These are phyloP conservation scores for Perca schrenkii DNA, from an alignment of 2,113 vertebrate species.

Conservation along the genomic window DNA sequence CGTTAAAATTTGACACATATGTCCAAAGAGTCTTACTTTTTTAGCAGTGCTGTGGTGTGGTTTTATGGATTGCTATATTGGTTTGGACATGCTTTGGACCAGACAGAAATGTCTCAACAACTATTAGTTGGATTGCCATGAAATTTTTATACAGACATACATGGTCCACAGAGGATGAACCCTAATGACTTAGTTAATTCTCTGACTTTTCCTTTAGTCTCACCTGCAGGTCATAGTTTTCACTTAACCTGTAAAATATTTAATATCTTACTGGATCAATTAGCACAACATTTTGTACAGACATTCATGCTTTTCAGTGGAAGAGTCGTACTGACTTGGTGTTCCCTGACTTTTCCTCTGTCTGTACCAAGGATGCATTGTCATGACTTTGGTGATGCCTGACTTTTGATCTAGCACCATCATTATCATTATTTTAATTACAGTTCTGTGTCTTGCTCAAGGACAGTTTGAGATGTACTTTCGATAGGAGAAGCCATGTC, in stretches of 20 bases:
- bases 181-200: background rate
- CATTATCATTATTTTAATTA: background rate
- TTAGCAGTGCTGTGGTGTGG: background rate
- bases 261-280: background rate
- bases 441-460: background rate
- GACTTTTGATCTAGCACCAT: background rate
- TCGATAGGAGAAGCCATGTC: background rate
- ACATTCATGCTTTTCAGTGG: no score
- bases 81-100: background rate
- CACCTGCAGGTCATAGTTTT: background rate
- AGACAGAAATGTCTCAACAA: background rate
- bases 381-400: no score
- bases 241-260: background rate
- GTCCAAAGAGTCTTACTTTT: background rate
- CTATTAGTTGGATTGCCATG: background rate
- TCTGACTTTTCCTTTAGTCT: background rate
- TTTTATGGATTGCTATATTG: rapidly evolving
- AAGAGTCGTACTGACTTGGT: no score
- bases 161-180: background rate
- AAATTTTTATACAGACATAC: background rate
- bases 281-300: background rate
- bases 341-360: no score
- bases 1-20: background rate
- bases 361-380: no score
- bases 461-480: background rate